Conservation (phyloP, 2,113 vertebrate genomes). For the Coracopsis vasa region DNA sequence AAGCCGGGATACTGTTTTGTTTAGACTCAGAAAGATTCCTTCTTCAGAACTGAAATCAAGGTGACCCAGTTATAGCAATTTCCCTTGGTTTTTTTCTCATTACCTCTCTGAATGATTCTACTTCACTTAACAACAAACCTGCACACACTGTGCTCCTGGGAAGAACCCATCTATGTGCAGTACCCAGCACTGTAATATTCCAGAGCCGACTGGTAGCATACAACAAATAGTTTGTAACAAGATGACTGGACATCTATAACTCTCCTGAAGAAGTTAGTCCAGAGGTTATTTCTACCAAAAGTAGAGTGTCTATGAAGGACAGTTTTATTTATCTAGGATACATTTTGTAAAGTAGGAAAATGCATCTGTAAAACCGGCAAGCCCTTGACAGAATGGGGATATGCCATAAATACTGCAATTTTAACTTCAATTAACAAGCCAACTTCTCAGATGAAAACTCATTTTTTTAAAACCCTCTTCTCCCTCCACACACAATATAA, state of each 20-base stretch:
- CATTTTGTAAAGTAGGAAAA: background rate
- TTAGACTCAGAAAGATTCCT: background rate
- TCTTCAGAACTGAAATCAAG: background rate
- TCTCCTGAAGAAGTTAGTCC: background rate
- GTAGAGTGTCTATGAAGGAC: background rate
- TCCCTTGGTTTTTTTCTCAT: background rate
- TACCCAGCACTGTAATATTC: rapidly evolving
- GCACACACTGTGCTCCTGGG: background rate
- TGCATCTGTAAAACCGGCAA: background rate
- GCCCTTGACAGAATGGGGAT: background rate
- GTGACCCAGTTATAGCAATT: background rate
- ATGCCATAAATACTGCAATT: background rate
- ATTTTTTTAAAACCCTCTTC: background rate
- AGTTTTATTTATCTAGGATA: background rate
- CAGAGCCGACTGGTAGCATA: background rate
- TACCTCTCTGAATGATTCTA: background rate
- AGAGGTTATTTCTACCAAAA: background rate
- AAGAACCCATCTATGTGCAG: background rate
- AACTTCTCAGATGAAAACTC: background rate
- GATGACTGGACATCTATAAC: background rate
- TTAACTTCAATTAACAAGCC: background rate
- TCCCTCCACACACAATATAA: background rate
- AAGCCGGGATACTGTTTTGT: background rate
- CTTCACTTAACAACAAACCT: background rate
- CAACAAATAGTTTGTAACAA: background rate